Percentiles rank a stretch among this genome's conserved stretches.
Conservation (phyloP, 2,113 vertebrate genomes). For the Conger conger region DNA sequence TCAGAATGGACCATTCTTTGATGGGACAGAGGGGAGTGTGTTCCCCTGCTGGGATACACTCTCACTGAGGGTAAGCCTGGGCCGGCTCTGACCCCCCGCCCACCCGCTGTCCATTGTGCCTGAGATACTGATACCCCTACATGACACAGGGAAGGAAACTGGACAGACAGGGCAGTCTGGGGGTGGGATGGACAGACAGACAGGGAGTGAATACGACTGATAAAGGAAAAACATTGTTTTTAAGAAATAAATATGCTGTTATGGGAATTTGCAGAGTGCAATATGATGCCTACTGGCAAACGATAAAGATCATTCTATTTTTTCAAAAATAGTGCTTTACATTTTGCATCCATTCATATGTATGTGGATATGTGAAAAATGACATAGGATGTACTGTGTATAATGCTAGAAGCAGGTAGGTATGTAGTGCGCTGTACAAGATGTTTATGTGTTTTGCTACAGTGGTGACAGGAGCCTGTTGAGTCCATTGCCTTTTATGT, state of each 20-base stretch:
- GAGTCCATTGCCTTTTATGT: too few relatives aligned
- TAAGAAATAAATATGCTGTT: neutral
- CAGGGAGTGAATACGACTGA: conserved; percentile 10
- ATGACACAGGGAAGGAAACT: neutral
- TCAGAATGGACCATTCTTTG: conserved; percentile 24
- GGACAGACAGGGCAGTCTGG: neutral
- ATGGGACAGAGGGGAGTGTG: conserved; percentile 7
- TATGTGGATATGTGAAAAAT: too few relatives aligned
- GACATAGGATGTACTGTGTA: too few relatives aligned
- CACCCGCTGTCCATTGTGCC: conserved; percentile 15
- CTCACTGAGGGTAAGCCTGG: conserved; percentile 3
- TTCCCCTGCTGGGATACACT: conserved; percentile 23
- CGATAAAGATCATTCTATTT: neutral
- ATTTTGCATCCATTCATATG: too few relatives aligned
- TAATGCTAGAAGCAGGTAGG: too few relatives aligned
- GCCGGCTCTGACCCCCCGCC: neutral
- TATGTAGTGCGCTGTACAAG: too few relatives aligned
- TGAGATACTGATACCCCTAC: conserved; percentile 10
- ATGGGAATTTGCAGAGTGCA: neutral
- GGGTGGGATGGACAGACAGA: neutral
- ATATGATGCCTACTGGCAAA: neutral
- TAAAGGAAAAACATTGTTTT: neutral
- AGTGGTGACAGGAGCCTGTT: too few relatives aligned
- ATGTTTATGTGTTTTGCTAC: too few relatives aligned
- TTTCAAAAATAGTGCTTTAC: neutral